Evolutionary conservation across 2,113 vertebrate species (phyloP).

Genomic region (Prinia subflava): DNA sequence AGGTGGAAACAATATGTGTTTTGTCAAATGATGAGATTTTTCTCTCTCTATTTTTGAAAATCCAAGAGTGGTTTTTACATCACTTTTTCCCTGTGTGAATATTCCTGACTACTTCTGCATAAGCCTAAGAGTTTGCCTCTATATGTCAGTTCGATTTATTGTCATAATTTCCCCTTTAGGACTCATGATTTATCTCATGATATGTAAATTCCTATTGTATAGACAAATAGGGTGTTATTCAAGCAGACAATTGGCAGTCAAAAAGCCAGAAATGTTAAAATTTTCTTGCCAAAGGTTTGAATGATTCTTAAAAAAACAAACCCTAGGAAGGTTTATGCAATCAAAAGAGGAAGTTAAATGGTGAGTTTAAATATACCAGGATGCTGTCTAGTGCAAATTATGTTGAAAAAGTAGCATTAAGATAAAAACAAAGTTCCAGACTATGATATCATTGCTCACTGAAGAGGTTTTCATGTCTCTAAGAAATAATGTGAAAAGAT

Average conservation of each 20-base stretch:
- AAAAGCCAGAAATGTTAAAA: neutral
- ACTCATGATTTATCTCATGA: neutral
- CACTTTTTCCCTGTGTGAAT: neutral
- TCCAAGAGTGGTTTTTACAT: neutral
- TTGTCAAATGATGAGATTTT: neutral
- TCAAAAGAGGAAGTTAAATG: neutral
- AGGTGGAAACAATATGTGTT: neutral
- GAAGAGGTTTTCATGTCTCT: neutral
- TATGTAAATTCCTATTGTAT: neutral
- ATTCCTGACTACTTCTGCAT: neutral
- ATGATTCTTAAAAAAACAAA: neutral
- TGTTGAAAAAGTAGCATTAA: neutral
- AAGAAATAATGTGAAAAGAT: neutral
- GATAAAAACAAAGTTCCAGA: neutral
- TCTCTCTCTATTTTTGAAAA: neutral
- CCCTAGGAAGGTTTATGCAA: neutral
- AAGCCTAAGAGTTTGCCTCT: neutral
- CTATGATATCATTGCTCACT: neutral
- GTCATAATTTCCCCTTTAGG: neutral
- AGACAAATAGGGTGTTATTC: neutral
- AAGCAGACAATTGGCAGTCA: neutral
- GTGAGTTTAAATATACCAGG: neutral
- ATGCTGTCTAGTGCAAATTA: neutral
- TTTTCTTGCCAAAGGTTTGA: neutral
- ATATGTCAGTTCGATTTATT: neutral